Evolutionary conservation across 2,888 invertebrate species (phyloP).

Genomic region (Drosophila anceps): DNA sequence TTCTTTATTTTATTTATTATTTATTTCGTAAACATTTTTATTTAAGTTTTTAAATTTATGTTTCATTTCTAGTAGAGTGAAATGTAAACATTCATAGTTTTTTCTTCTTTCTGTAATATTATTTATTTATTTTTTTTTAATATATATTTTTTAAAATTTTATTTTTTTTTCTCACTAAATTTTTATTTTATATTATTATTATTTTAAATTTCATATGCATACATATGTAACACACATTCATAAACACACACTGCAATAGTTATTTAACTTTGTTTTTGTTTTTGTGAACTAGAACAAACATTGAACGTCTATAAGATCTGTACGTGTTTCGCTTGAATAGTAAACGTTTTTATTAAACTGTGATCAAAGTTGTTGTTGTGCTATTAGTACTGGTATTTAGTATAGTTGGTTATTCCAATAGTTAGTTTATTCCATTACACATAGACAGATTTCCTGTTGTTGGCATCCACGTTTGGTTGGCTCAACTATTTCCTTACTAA

Average conservation of each 20-base stretch:
- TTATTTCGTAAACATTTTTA: neutral
- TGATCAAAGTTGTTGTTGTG: slow-evolving; percentile 2
- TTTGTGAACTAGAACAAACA: slow-evolving; percentile 51
- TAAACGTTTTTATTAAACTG: neutral
- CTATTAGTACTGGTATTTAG: slow-evolving; percentile 8
- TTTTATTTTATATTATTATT: neutral
- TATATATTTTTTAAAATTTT: neutral
- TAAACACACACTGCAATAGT: slow-evolving; percentile 30
- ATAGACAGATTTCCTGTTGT: neutral
- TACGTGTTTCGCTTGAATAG: slow-evolving; percentile 7
- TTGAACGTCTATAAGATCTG: slow-evolving; percentile 45
- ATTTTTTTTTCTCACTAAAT: neutral
- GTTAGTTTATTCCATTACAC: neutral
- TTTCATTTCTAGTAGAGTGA: neutral
- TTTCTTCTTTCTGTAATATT: neutral
- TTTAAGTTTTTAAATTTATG: neutral
- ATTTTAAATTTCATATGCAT: neutral
- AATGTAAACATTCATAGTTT: neutral
- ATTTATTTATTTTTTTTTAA: neutral
- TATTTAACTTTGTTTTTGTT: slow-evolving; percentile 4
- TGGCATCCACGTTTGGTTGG: neutral
- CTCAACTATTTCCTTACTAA: neutral
- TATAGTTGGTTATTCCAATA: slow-evolving; percentile 3
- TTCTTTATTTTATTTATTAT: slow-evolving; percentile 4
- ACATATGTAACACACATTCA: neutral